Evolutionary conservation across 1,140 invertebrate genomes (phyloP), one percentile per base, ranked within the genome.

Genomic region (Sarcophaga peregrina): DNA sequence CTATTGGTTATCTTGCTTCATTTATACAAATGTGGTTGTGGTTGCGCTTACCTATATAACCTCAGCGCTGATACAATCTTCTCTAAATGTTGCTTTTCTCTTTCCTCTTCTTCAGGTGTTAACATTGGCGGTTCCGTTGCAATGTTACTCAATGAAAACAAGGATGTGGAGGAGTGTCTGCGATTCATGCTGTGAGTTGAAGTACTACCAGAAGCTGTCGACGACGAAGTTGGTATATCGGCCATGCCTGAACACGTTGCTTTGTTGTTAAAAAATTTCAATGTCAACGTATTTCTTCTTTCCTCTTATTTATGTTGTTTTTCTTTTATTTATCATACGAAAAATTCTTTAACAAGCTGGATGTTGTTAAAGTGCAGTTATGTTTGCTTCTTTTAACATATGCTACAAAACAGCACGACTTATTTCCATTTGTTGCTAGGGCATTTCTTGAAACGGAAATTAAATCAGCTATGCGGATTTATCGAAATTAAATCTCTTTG

Each of bases 21-120:
- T 52, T 37, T 37, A 37, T 37, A 37, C 4, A 37, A 37, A 37
- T 37, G 25, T 48, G 46, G 11, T 48, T 48, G 52, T 1, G 4
- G 13, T 45, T 11, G 50, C 83, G 50, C 83, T 76, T 50, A 83
- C 83, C 81, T 50, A 83, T 83, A 83, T 58, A 78, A 82, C 11
- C 74, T 81, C 11, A 83, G 68, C 8, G 83, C 83, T 50, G 80
- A 54, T 82, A 83, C 47, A 46, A 83, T 83, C 46, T 83, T 83
- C 25, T 83, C 80, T 37, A 83, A 50, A 82, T 83, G 80, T 47
- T 82, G 52, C 9, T 75, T 54, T 25, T 83, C 83, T 50, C 17
- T 74, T 37, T 83, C 83, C 72, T 81, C 83, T 54, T 83, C 83
- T 73, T 83, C 83, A 13, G 81, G 83, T 9, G 80, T 81, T 20